Percentiles rank a stretch among this genome's conserved stretches.
Evolutionary conservation across 2,797 vertebrate species (phyloP).

Genomic region (Epinephelus coioides): DNA sequence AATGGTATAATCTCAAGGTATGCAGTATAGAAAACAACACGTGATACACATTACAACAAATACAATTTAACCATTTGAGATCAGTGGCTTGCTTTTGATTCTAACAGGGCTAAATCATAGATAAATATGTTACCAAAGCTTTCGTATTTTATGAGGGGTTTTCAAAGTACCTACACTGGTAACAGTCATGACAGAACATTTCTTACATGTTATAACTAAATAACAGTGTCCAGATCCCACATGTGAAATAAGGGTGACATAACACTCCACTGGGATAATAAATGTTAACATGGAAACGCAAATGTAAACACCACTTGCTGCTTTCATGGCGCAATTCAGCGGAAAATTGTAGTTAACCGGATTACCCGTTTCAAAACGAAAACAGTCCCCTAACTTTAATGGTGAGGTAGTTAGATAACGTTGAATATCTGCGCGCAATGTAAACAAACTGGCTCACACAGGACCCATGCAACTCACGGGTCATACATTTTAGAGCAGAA

Average conservation of each 20-base stretch:
- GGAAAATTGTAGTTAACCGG: neutral
- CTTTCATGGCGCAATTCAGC: conserved; percentile 4
- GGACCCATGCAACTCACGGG: neutral
- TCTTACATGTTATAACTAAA: neutral
- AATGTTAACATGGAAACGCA: neutral
- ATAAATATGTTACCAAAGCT: neutral
- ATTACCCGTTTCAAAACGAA: neutral
- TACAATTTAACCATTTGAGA: too few relatives aligned
- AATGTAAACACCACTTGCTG: conserved; percentile 18
- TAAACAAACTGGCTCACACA: conserved; percentile 69
- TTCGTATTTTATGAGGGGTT: neutral
- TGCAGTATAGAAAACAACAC: neutral
- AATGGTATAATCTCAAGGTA: neutral
- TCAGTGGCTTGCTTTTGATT: neutral
- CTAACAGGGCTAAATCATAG: neutral
- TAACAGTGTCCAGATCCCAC: neutral
- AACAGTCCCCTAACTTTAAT: neutral
- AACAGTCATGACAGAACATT: neutral
- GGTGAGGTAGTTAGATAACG: neutral
- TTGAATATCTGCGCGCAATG: conserved; percentile 38
- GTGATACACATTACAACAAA: neutral
- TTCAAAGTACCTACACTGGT: neutral
- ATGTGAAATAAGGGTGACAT: neutral
- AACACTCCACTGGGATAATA: neutral
- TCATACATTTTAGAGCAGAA: neutral